These are phyloP conservation scores for Synergus gifuensis DNA, from an alignment of 2,888 invertebrate species.

Conservation along the genomic window DNA sequence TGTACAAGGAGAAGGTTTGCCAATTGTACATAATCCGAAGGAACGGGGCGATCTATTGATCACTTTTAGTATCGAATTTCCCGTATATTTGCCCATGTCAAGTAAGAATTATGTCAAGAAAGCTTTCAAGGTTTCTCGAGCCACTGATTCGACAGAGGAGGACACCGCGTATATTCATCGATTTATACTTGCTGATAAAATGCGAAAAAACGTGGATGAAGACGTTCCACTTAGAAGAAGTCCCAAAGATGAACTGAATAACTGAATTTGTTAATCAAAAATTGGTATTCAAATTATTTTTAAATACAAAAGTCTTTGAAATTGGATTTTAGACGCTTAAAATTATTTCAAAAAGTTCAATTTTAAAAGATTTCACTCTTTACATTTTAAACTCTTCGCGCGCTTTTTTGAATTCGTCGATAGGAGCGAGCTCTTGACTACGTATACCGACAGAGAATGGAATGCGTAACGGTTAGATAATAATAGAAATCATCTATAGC, in stretches of 20 bases:
- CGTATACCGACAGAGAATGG: neutral
- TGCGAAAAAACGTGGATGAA: slow-evolving; percentile 64
- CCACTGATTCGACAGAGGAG: slow-evolving; percentile 50
- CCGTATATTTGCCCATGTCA: slow-evolving; percentile 79
- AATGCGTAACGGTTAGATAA: neutral
- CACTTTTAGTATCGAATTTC: slow-evolving; percentile 82
- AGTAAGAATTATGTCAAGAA: slow-evolving; percentile 75
- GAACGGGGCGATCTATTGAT: slow-evolving; percentile 86
- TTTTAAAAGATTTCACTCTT: neutral
- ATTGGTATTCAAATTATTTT: neutral
- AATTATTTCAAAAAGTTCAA: neutral
- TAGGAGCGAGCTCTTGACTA: neutral
- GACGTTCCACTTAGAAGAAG: slow-evolving; percentile 48
- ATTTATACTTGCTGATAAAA: slow-evolving; percentile 62
- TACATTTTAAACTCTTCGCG: neutral
- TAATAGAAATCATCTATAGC: neutral
- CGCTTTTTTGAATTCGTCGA: neutral
- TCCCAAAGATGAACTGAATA: slow-evolving; percentile 54
- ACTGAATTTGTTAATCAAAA: slow-evolving; percentile 43
- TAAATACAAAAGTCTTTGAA: neutral
- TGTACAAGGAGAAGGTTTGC: slow-evolving; percentile 87
- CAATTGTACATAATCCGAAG: slow-evolving; percentile 81
- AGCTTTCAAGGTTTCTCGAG: slow-evolving; percentile 62
- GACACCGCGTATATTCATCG: slow-evolving; percentile 62
- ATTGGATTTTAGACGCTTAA: neutral